A percentile compares a stretch with the other conserved stretches of the same genome.
Evolutionary conservation across 2,113 vertebrate genomes (phyloP).

Genomic region (Picathartes gymnocephalus): DNA sequence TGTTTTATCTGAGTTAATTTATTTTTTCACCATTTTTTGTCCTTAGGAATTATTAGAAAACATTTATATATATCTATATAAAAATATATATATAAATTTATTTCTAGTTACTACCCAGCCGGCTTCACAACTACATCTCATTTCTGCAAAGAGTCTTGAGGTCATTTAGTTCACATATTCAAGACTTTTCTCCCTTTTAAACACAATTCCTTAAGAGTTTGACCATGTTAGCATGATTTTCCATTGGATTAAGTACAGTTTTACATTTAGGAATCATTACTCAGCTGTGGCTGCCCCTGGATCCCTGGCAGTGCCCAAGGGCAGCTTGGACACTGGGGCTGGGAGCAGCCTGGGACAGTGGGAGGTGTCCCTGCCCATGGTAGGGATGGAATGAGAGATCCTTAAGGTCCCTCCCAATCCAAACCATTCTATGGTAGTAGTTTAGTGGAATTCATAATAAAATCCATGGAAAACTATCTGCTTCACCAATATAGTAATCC

Average conservation of each 20-base stretch:
- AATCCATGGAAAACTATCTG: neutral
- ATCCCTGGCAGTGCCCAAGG: neutral
- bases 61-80: neutral
- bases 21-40: neutral
- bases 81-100: neutral
- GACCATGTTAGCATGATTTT: neutral
- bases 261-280: neutral
- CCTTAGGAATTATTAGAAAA: neutral
- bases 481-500: neutral
- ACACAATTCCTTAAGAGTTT: neutral
- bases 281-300: neutral
- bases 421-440: neutral
- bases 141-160: neutral
- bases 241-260: neutral
- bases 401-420: neutral
- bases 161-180: neutral
- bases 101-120: neutral
- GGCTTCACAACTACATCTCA: neutral
- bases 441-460: neutral
- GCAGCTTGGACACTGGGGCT: neutral
- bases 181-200: neutral
- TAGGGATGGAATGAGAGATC: accelerated
- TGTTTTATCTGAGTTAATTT: neutral
- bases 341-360: neutral
- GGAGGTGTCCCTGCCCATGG: neutral